Evolutionary conservation across 2,888 invertebrate species (phyloP).

Genomic region (Plagodis dolabraria): DNA sequence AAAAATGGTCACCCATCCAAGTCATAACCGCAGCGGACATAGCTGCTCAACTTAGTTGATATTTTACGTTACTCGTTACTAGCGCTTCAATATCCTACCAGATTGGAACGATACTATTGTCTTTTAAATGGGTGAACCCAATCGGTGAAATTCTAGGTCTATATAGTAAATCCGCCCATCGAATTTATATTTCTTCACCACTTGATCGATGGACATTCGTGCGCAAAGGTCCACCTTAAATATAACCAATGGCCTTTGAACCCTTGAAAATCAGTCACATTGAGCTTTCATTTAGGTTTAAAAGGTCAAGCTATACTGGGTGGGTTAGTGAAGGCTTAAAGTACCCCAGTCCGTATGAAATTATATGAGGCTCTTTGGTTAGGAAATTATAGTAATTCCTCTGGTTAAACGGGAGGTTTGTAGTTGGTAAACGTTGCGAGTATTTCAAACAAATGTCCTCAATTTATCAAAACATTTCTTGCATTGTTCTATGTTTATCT

Average conservation of each 20-base stretch:
- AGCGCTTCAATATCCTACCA: too few relatives aligned
- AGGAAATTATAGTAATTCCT: conserved; percentile 52
- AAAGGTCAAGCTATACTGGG: conserved; percentile 41
- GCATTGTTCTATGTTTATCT: too few relatives aligned
- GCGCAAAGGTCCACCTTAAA: conserved; percentile 20
- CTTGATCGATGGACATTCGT: conserved; percentile 45
- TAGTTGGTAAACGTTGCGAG: conserved; percentile 9
- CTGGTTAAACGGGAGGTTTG: conserved; percentile 32
- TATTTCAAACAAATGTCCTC: conserved; percentile 28
- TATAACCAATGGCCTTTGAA: conserved; percentile 1
- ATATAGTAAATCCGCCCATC: conserved; percentile 11
- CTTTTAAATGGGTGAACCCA: too few relatives aligned
- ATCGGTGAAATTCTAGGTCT: too few relatives aligned
- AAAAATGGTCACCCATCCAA: too few relatives aligned
- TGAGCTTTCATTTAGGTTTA: conserved; percentile 8
- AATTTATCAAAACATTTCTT: conserved; percentile 29
- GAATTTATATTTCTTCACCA: conserved; percentile 46
- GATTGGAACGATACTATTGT: too few relatives aligned
- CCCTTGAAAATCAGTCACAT: conserved; percentile 8
- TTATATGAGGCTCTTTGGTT: conserved; percentile 53
- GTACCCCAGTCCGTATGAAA: conserved; percentile 45
- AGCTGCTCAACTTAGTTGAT: too few relatives aligned
- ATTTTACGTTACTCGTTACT: too few relatives aligned
- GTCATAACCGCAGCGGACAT: too few relatives aligned
- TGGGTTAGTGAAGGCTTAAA: conserved; percentile 40